A percentile compares a stretch with the other conserved stretches of the same genome.
phyloP scores from a whole-genome alignment of 1,140 invertebrate species.

The Araneus ventricosus region DNA sequence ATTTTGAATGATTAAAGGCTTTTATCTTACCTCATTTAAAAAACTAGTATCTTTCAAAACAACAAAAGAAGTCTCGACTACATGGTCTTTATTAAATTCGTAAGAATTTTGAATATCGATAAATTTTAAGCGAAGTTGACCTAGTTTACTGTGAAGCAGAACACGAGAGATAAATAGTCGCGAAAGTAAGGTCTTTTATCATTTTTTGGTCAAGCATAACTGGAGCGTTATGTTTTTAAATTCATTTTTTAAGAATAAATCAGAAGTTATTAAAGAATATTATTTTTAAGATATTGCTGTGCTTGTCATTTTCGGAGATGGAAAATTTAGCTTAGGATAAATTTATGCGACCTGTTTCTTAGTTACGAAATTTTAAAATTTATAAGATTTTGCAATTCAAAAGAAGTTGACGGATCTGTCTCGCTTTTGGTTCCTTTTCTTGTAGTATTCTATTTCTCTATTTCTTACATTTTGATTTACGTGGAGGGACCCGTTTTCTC shows the following conservation, averaged over 20 bases:
- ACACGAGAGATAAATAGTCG: neutral
- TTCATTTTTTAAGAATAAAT: neutral
- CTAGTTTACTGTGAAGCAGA: neutral
- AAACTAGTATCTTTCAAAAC: no score
- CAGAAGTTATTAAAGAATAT: neutral
- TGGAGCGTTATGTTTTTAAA: neutral
- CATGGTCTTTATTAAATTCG: no score
- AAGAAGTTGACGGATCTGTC: neutral
- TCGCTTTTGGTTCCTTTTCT: neutral
- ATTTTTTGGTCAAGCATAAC: neutral
- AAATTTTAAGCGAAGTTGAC: neutral
- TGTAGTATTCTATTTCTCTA: neutral
- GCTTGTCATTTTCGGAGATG: neutral
- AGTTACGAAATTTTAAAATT: neutral
- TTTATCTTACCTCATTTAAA: no score
- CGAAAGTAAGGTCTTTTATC: neutral
- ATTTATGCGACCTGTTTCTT: neutral
- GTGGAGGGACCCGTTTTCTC: neutral
- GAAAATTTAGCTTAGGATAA: neutral
- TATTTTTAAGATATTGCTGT: neutral
- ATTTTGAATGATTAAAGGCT: no score
- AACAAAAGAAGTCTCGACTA: no score
- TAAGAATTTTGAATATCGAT: neutral
- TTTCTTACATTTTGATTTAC: slow-evolving; percentile 22
- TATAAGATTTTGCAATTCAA: neutral